A percentile compares a stretch with the other conserved stretches of the same genome.
phyloP scores from a whole-genome alignment of 2,888 invertebrate species.

The Eristalis intricaria region DNA sequence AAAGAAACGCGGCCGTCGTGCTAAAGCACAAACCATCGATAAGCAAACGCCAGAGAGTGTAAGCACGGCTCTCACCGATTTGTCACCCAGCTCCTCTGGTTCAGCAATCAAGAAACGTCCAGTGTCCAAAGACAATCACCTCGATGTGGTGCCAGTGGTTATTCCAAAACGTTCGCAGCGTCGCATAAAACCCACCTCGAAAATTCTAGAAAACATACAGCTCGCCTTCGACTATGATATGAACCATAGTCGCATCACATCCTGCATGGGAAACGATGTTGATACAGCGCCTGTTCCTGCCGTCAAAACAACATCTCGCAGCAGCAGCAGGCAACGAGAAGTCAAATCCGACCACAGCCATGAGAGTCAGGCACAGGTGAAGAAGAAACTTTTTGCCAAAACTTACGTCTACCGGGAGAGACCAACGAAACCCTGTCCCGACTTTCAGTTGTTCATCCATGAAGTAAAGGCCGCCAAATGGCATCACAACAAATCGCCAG shows the following conservation, averaged over 20 bases:
- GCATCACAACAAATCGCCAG: constrained; percentile 79
- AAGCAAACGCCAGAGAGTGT: constrained; percentile 28
- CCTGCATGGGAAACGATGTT: constrained; percentile 59
- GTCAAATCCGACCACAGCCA: constrained; percentile 70
- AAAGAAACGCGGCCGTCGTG: constrained; percentile 80
- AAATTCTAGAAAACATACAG: constrained; percentile 86
- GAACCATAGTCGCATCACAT: constrained; percentile 83
- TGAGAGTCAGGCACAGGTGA: constrained; percentile 74
- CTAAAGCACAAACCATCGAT: constrained; percentile 74
- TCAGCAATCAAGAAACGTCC: constrained; percentile 44
- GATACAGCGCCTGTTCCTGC: constrained; percentile 29
- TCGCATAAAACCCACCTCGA: constrained; percentile 86
- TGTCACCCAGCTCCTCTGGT: constrained; percentile 20
- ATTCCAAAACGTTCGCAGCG: constrained; percentile 82
- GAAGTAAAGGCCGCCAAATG: constrained; percentile 79
- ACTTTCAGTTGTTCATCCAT: constrained; percentile 78
- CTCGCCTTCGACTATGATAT: constrained; percentile 84
- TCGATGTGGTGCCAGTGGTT: constrained; percentile 82
- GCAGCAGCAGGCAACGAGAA: constrained; percentile 64
- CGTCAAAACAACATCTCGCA: constrained; percentile 40
- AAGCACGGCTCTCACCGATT: constrained; percentile 19
- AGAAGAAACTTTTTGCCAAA: constrained; percentile 77
- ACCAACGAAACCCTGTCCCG: constrained; percentile 76
- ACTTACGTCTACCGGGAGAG: constrained; percentile 69
- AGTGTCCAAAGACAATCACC: constrained; percentile 86